Evolutionary conservation across 2,888 invertebrate genomes (phyloP), one percentile per base, ranked within the genome.

Genomic region (Nebria salina): DNA sequence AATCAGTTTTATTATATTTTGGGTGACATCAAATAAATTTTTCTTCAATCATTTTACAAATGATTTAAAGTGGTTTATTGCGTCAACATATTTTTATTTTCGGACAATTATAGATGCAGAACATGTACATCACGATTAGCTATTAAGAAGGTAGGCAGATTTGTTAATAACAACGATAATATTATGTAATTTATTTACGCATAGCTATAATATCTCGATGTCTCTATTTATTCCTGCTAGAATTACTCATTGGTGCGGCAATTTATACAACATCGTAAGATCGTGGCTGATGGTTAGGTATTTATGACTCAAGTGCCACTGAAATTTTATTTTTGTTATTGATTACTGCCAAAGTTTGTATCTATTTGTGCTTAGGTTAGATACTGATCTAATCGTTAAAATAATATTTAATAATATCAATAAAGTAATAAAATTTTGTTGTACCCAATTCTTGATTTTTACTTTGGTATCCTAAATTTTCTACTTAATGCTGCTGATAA

Each of bases 161-260:
- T 54, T 54, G 54, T 54, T 54, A 54, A 54, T 54, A 54, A 54
- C 54, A 54, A 8, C 54, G 54, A 54, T 54, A 54, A 54, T 54
- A 54, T 54, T 54, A 54, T 54, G 54, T 8, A 54, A 54, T 54
- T 7, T 54, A 54, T 54, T 54, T 11, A 54, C 8, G 54, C 54
- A 54, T 54, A 54, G 54, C 54, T 54, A 54, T 54, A 54, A 54
- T 54, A 54, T 54, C 54, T 54, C 54, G 54, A 54, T 54, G 54
- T 54, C 54, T 54, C 54, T 54, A 54, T 54, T 54, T 54, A 13
- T 54, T 54, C 54, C 8, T 54, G 54, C 54, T 7, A 54, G 54
- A 54, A 54, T 54, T 54, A 54, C 54, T 54, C 54, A 54, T 54
- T 54, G 54, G 6, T 54, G 54, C 54, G 54, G 54, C 7, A 54